These are phyloP conservation scores for Griposia aprilina DNA, from an alignment of 2,888 invertebrate species.

Conservation along the genomic window DNA sequence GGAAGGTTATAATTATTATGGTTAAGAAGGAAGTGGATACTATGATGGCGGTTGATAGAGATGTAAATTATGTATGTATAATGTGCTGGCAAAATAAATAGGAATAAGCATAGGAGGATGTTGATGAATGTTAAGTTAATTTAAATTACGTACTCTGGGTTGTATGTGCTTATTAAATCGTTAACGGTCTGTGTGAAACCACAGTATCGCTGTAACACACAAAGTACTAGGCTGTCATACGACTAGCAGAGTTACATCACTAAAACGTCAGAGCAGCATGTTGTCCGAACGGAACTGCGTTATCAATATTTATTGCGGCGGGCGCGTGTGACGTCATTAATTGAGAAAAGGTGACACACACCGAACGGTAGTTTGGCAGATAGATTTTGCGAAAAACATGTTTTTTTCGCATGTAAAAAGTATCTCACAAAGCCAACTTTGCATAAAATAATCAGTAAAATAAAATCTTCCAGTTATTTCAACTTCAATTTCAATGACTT, in stretches of 20 bases:
- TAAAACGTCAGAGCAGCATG: conserved; percentile 54
- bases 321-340: conserved; percentile 73
- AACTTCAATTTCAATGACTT: background rate
- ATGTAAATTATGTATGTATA: background rate
- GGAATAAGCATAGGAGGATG: background rate
- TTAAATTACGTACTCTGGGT: too few species aligned
- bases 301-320: conserved; percentile 75
- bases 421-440: too few species aligned
- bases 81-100: too few species aligned
- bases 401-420: background rate
- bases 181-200: background rate
- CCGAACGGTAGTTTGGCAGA: background rate
- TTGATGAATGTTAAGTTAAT: background rate
- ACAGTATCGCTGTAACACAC: background rate
- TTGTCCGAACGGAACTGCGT: conserved; percentile 67
- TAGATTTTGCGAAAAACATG: background rate
- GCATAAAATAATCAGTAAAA: background rate
- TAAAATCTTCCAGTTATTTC: too few species aligned
- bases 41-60: too few species aligned
- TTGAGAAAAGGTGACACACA: conserved; percentile 62
- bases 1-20: background rate
- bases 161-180: background rate
- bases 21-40: background rate
- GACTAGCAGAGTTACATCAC: conserved; percentile 33
- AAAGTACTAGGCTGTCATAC: conserved; percentile 60